A percentile compares a stretch with the other conserved stretches of the same genome.
These are phyloP conservation scores for Oryzias curvinotus DNA, from an alignment of 2,113 vertebrate species.

Conservation along the genomic window DNA sequence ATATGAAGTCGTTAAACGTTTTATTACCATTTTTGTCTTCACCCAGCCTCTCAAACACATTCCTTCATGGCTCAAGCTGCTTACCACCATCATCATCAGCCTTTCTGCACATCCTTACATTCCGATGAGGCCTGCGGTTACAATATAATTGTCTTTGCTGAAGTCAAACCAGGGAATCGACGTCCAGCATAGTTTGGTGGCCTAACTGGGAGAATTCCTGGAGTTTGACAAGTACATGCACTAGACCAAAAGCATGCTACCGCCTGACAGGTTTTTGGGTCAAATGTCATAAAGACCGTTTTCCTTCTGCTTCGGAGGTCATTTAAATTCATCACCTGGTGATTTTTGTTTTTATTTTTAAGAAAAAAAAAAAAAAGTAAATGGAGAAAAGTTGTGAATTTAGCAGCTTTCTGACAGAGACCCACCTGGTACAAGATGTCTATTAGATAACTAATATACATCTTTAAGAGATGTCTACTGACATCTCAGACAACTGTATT, in stretches of 20 bases:
- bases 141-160: conserved; percentile 9
- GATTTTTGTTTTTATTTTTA: too few species aligned
- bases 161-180: not conserved
- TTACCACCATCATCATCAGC: conserved; percentile 1
- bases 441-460: too few species aligned
- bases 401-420: too few species aligned
- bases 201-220: not conserved
- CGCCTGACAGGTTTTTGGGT: not conserved
- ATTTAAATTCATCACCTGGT: too few species aligned
- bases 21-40: not conserved
- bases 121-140: conserved; percentile 1
- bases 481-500: too few species aligned
- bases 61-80: not conserved
- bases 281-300: too few species aligned
- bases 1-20: too few species aligned
- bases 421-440: too few species aligned
- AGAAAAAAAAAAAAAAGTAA: too few species aligned
- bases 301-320: too few species aligned
- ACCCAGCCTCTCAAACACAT: not conserved
- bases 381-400: too few species aligned
- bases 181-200: not conserved
- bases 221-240: not conserved
- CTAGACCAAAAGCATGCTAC: not conserved
- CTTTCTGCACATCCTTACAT: not conserved
- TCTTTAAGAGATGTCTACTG: too few species aligned